A percentile compares a stretch with the other conserved stretches of the same genome.
phyloP scores from a whole-genome alignment of 2,888 invertebrate species.

The Odontocolon sp. region DNA sequence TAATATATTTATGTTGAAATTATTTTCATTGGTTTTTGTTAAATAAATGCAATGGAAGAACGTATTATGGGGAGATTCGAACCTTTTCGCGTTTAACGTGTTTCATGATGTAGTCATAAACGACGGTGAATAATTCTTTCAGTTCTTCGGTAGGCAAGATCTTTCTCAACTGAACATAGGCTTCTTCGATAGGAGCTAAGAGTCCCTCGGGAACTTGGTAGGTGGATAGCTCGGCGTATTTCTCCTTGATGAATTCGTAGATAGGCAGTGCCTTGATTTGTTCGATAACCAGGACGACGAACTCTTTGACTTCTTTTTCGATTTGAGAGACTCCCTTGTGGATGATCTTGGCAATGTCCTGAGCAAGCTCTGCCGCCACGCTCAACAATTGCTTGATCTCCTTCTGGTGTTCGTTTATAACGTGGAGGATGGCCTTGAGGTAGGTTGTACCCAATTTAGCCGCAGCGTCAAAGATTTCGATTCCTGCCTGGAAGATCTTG shows the following conservation, averaged over 20 bases:
- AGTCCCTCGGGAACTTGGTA: conserved; percentile 84
- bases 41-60: too few species aligned
- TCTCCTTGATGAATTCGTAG: conserved; percentile 81
- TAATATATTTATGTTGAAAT: background rate
- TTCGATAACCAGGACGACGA: conserved; percentile 80
- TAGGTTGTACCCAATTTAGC: conserved; percentile 78
- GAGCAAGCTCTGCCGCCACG: conserved; percentile 79
- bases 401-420: conserved; percentile 86
- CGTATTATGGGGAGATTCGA: background rate
- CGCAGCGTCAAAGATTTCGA: conserved; percentile 81
- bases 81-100: conserved; percentile 82
- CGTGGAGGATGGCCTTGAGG: conserved; percentile 82
- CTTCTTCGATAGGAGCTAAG: conserved; percentile 82
- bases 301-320: conserved; percentile 79
- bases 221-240: conserved; percentile 76
- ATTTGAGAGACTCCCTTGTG: conserved; percentile 73
- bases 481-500: conserved; percentile 77
- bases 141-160: conserved; percentile 86
- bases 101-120: conserved; percentile 83
- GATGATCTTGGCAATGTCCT: conserved; percentile 77
- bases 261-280: conserved; percentile 83
- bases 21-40: background rate
- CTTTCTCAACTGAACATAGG: conserved; percentile 83
- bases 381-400: conserved; percentile 85
- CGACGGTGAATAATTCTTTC: conserved; percentile 83